phyloP scores from a whole-genome alignment of 2,888 invertebrate genomes.

The Pristionchus fissidentatus region DNA sequence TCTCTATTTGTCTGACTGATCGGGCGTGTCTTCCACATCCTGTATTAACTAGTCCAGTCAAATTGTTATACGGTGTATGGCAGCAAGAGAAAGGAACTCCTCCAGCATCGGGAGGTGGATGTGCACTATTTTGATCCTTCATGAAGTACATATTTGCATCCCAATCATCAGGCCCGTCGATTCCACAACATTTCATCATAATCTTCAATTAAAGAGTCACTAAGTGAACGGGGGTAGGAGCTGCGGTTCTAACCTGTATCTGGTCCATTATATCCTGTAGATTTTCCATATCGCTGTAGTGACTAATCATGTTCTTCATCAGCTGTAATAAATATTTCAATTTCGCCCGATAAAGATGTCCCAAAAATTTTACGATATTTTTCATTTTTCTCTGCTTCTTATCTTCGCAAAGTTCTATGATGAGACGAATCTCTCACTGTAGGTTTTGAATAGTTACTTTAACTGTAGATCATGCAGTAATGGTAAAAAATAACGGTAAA shows the following conservation, averaged over 20 bases:
- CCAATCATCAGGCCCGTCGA: not conserved
- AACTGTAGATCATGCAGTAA: too few species aligned
- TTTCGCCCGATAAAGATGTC: not conserved
- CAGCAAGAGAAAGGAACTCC: constrained; percentile 9
- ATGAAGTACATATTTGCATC: not conserved
- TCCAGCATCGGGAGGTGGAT: not conserved
- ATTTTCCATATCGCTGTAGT: not conserved
- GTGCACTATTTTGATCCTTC: not conserved
- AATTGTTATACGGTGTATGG: too few species aligned
- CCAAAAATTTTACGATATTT: too few species aligned
- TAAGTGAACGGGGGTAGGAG: too few species aligned
- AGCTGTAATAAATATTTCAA: not conserved
- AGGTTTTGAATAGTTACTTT: too few species aligned
- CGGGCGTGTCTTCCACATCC: not conserved
- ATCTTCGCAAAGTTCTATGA: too few species aligned
- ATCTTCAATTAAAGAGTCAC: not conserved
- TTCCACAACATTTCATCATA: not conserved
- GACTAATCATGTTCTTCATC: not conserved
- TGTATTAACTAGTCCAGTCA: not conserved
- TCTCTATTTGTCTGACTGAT: not conserved
- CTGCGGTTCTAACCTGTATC: not conserved
- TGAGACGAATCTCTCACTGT: too few species aligned
- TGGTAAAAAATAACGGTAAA: too few species aligned
- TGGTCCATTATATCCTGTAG: constrained; percentile 7
- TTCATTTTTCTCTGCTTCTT: too few species aligned